Evolutionary conservation across 2,888 invertebrate genomes (phyloP).

Genomic region (Lasiommata megera): DNA sequence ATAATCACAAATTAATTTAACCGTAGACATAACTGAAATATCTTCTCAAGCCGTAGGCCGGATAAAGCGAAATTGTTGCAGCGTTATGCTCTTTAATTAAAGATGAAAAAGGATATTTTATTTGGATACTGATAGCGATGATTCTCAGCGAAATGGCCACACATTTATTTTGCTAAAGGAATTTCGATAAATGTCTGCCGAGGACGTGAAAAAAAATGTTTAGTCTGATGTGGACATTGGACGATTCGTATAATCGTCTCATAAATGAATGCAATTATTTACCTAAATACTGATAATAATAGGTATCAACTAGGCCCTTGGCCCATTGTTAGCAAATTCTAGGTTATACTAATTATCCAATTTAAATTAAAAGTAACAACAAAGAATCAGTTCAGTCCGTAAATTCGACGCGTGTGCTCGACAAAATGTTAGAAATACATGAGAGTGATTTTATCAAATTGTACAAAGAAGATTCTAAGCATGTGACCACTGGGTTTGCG

Average conservation of each 20-base stretch:
- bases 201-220: constrained; percentile 6
- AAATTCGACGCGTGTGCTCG: constrained; percentile 29
- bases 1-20: too few relatives aligned
- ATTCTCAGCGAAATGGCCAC: too few relatives aligned
- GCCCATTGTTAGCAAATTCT: constrained; percentile 24
- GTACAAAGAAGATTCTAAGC: constrained; percentile 54
- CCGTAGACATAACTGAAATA: too few relatives aligned
- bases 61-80: too few relatives aligned
- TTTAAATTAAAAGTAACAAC: constrained; percentile 20
- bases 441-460: constrained; percentile 53
- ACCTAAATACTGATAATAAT: constrained; percentile 25
- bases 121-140: too few relatives aligned
- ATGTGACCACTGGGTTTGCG: constrained; percentile 51
- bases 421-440: constrained; percentile 52
- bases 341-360: constrained; percentile 26
- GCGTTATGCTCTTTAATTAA: too few relatives aligned
- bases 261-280: constrained; percentile 27
- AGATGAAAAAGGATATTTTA: too few relatives aligned
- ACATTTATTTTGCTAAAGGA: neutral
- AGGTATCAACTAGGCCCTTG: constrained; percentile 30
- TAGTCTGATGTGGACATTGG: neutral
- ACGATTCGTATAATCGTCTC: constrained; percentile 4
- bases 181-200: constrained; percentile 1
- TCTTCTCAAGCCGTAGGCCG: too few relatives aligned
- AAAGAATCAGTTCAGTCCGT: constrained; percentile 23